Evolutionary conservation across 1,140 invertebrate species (phyloP), one percentile per base, ranked within the genome.

Genomic region (Apolygus lucorum): DNA sequence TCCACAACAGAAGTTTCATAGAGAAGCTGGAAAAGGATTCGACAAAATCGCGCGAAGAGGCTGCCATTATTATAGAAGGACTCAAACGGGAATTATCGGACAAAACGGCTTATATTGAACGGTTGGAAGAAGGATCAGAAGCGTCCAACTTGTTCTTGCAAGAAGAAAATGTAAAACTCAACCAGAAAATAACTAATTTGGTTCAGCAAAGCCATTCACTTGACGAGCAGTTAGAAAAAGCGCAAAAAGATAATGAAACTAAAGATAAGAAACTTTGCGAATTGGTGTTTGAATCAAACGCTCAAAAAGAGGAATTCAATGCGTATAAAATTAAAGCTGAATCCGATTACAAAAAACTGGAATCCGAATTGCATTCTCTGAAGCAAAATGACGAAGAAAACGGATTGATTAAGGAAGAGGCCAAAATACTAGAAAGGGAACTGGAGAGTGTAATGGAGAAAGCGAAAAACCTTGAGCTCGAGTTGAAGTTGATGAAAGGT

Each of bases 231-330:
- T n/a, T 49, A n/a, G 49, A 68, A 28, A 52, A 54, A 28, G 26
- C 25, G 22, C 67, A 71, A 59, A 68, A 67, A 28, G 73, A 74
- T 52, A 69, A 52, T 22, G 72, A 74, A 11, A 66, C 62, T 4
- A 74, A 74, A 59, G 72, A 74, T 22, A 64, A 72, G 13, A 72
- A 74, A 66, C 54, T 74, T 34, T 73, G 72, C 59, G 68, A 74
- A 62, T 52, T 72, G 28, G 59, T 73, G 66, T 70, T 74, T 28
- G 73, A 74, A 52, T 69, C 62, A 2, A 69, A 67, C 52, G 27
- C 63, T 17, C 24, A 62, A 1, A 22, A 63, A 62, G 29, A 67
- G 63, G 68, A 72, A 42, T 69, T 28, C 14, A 69, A 69, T 21
- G n/a, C 28, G 27, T 1, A 66, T 4, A 24, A 68, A 27, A 26